Percentiles rank a stretch among this genome's conserved stretches.
Evolutionary conservation across 2,797 vertebrate genomes (phyloP).

Genomic region (Microtus californicus): DNA sequence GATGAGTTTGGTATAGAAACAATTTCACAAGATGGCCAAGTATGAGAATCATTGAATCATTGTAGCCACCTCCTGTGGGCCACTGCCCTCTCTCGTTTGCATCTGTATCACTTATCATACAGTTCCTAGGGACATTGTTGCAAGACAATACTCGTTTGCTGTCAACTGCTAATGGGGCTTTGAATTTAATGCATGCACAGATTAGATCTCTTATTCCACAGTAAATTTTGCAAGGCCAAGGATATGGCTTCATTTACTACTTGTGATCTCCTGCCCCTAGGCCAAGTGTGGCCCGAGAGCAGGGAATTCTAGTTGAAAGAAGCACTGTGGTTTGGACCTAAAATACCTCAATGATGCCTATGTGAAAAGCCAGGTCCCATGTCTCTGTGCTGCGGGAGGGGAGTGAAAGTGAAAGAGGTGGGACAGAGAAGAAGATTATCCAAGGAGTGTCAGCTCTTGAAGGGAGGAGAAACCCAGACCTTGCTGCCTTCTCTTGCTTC

Average conservation of each 20-base stretch:
- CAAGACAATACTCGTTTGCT: background rate
- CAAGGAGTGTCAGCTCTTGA: background rate
- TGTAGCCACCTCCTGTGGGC: background rate
- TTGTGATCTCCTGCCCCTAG: background rate
- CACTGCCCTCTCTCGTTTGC: background rate
- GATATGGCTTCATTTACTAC: background rate
- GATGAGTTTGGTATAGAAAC: background rate
- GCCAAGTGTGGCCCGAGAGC: too few species aligned
- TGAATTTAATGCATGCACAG: too few species aligned
- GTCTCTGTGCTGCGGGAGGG: too few species aligned
- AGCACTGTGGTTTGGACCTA: background rate
- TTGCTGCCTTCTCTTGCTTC: background rate
- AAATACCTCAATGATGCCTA: background rate
- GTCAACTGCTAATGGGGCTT: background rate
- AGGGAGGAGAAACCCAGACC: background rate
- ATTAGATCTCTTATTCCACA: too few species aligned
- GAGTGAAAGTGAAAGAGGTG: background rate
- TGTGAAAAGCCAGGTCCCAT: background rate
- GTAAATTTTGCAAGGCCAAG: background rate
- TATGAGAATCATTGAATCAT: rapidly evolving
- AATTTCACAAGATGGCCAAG: background rate
- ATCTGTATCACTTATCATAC: background rate
- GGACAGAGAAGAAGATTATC: background rate
- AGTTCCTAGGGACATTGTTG: background rate
- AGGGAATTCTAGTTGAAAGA: background rate